Base-by-base conservation (phyloP, 1,140 invertebrate genomes). In the Platyura marginata region DNA sequence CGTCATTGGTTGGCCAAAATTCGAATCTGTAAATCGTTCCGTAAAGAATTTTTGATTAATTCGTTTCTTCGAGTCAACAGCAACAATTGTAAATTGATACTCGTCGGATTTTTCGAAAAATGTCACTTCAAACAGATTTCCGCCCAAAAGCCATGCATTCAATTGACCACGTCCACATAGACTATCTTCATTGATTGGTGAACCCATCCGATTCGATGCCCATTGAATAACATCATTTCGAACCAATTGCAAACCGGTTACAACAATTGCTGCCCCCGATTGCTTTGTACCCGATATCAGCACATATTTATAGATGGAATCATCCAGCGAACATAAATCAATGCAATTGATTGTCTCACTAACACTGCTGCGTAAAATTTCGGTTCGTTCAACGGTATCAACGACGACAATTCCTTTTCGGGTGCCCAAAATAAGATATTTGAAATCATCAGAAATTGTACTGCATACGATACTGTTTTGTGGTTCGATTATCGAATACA, bases 341-440 rank as follows among this genome's bases (percentile, higher is more conserved):
- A 61, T 44, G 23, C 56, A 57, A 3, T 46, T 44, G 23, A 61
- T 57, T 2, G 48, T 43, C 18, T 61, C 57, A 39, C 57, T 60
- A 10, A 61, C 47, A 46, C 52, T 61, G 40, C 53, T 56, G 2
- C 49, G 48, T 18, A 57, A 42, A 2, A 54, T 44, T 15, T 44
- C 32, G 13, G 46, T 19, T 0, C 44, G 46, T 2, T n/a, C 33
- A 3, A 41, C 40, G 0, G 55, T 40, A 41, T 61, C 53, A 10
- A 55, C 57, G 1, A 60, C 49, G 6, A 56, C 47, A 0, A 61
- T 40, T 9, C 58, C 58, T 20, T 46, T 43, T 11, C 46, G 32
- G 0, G 57, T 60, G 5, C 58, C 58, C 19, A 61, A 40, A 1
- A 58, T 41, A 4, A 61, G 37, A 37, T 60, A 58, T 6, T 48